Evolutionary conservation across 2,888 invertebrate species (phyloP), one percentile per base, ranked within the genome.

Genomic region (Machimus rusticus): DNA sequence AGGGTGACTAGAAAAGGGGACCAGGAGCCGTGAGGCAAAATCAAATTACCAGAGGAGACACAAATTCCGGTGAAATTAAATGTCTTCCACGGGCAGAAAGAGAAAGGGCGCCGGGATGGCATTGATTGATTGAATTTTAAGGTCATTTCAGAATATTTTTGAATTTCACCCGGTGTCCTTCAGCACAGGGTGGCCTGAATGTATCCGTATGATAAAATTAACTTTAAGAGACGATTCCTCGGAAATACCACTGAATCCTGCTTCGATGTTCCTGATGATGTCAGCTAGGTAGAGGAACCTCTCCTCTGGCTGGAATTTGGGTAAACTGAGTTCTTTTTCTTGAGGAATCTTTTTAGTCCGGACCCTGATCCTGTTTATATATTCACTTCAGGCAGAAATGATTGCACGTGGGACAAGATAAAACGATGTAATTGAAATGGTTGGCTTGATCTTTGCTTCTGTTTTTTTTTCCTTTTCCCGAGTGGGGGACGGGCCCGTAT

Each of bases 101-200:
- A 16, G 34, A 16, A 16, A 37, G 43, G 12, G 16, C 31, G 23
- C 14, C 8, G 23, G 66, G 84, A 85, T 85, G 87, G 86, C 87
- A 87, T 84, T 88, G 88, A 88, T 88, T 88, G 88, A 88, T 87
- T 74, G 82, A 84, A 84, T 87, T 85, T 85, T 84, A 43, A 84
- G 84, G 88, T 85, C 46, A 66, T 87, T 86, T 88, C 46, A 43
- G 37, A 74, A 66, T 28, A 88, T 79, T 55, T 34, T 66, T 43
- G 55, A 57, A 39, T 43, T 78, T 77, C 55, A 43, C 23, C 74
- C 31, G n/a, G 66, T 19, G 86, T 66, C 66, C 86, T 66, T 34
- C 12, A n/a, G 55, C 51, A 77, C 28, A 66, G 86, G 77, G 74
- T 51, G 46, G n/a, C 34, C 19, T 12, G 76, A 86, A 86, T 86